Evolutionary conservation across 2,888 invertebrate species (phyloP), one percentile per base, ranked within the genome.

Genomic region (Chrysolina oricalcia): DNA sequence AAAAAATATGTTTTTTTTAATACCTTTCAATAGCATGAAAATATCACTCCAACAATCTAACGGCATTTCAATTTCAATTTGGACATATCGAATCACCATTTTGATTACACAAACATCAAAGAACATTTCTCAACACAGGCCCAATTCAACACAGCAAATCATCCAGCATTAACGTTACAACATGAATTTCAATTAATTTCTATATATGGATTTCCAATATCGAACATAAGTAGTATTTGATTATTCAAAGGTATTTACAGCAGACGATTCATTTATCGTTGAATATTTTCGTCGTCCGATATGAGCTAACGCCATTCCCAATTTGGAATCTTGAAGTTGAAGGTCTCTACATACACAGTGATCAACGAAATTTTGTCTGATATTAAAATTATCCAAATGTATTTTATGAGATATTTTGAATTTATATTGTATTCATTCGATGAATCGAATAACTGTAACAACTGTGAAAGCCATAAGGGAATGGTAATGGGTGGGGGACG

Each of bases 181-280:
- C 27, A 59, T 59, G 27, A 27, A 59, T 50, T 67, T 50, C 67
- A 67, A 67, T 67, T 35, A 15, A 13, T 43, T 43, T 50, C 67
- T 19, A 67, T 67, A 67, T 67, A 67, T 27, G 67, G 67, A 6
- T 43, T 48, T 43, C 35, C 19, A 50, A 23, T 66, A 66, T 21
- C 23, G 2, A 66, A 46, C 48, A 66, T 66, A 46, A 65, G 23
- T 48, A 66, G 19, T 21, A 21, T 66, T 66, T 46, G 48, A 66
- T 66, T 66, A 46, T 41, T 48, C 48, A 11, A 21, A 66, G 23
- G 23, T 66, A 66, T 66, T 66, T 66, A 66, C 66, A 43, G 66
- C 66, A 46, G 17, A 66, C 48, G 66, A 66, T 46, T 40, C 43
- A 66, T 46, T 66, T 43, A 66, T 27, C 21, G 66, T 27, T 66